These are phyloP conservation scores for Vandiemenella viatica DNA, from an alignment of 2,888 invertebrate species.

Conservation along the genomic window DNA sequence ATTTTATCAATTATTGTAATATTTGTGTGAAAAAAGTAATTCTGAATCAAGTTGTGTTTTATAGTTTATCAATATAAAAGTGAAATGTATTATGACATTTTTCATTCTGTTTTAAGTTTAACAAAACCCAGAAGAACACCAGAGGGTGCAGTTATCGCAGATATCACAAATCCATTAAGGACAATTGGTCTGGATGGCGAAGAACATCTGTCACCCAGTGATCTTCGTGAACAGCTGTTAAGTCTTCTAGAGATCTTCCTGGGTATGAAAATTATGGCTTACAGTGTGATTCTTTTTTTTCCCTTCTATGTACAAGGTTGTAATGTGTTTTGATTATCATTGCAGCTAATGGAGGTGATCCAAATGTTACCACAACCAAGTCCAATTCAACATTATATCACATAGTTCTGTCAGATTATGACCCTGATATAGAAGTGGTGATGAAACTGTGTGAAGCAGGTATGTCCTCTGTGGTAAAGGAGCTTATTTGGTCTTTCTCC, in stretches of 20 bases:
- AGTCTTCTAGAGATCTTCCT: slow-evolving; percentile 14
- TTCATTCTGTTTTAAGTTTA: not conserved
- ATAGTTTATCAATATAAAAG: too few species aligned
- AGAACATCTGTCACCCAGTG: not conserved
- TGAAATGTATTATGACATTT: not conserved
- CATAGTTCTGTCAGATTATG: slow-evolving; percentile 2
- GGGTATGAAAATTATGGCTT: slow-evolving; percentile 1
- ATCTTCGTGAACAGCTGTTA: slow-evolving; percentile 10
- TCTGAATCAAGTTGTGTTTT: too few species aligned
- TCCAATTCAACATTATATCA: slow-evolving; percentile 15
- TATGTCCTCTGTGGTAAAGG: not conserved
- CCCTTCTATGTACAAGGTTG: not conserved
- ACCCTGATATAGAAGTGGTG: slow-evolving; percentile 6
- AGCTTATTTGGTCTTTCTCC: too few species aligned
- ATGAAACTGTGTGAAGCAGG: slow-evolving; percentile 10
- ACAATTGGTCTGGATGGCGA: slow-evolving; percentile 10
- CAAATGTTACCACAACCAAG: slow-evolving; percentile 15
- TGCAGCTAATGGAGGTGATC: slow-evolving; percentile 14
- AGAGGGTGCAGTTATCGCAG: too few species aligned
- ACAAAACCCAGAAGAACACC: too few species aligned
- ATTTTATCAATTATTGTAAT: too few species aligned
- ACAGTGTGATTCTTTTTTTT: not conserved
- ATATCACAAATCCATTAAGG: slow-evolving; percentile 2
- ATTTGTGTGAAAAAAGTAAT: too few species aligned
- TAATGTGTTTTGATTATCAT: not conserved